These are phyloP conservation scores for Varanus komodoensis DNA, from an alignment of 2,113 vertebrate genomes.

Conservation along the genomic window DNA sequence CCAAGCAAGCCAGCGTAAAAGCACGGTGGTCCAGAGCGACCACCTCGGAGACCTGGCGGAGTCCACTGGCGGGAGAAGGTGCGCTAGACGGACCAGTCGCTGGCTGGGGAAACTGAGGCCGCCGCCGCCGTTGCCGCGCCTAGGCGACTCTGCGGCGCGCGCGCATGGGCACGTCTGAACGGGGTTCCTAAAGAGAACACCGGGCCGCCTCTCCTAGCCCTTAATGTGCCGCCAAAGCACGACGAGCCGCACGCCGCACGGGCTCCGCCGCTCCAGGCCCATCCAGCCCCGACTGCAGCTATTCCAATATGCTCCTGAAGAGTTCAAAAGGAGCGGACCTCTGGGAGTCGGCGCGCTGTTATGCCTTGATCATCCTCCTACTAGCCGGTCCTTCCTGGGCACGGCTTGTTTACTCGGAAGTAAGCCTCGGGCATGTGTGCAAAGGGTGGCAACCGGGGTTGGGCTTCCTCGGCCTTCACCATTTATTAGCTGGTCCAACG, in stretches of 20 bases:
- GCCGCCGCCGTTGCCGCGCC: not conserved
- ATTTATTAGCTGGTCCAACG: too few relatives aligned
- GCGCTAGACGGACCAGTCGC: not conserved
- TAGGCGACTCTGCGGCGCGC: not conserved
- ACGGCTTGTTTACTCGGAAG: not conserved
- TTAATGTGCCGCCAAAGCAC: not conserved
- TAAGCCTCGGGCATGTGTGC: too few relatives aligned
- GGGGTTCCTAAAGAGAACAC: too few relatives aligned
- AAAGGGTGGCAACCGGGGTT: too few relatives aligned
- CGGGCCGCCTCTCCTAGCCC: not conserved
- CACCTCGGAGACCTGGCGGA: not conserved
- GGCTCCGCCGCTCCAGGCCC: not conserved
- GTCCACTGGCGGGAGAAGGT: not conserved
- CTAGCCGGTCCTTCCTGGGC: not conserved
- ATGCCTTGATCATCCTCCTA: not conserved
- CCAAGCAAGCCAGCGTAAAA: too few relatives aligned
- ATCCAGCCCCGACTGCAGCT: not conserved
- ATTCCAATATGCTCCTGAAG: not conserved
- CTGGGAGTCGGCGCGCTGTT: not conserved
- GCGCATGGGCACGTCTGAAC: not conserved
- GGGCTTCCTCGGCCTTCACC: too few relatives aligned
- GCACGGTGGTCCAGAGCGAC: not conserved
- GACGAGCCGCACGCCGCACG: not conserved
- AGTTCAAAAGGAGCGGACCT: not conserved
- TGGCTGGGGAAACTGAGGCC: not conserved